phyloP scores from a whole-genome alignment of 1,140 invertebrate genomes.

The Panonychus citri region DNA sequence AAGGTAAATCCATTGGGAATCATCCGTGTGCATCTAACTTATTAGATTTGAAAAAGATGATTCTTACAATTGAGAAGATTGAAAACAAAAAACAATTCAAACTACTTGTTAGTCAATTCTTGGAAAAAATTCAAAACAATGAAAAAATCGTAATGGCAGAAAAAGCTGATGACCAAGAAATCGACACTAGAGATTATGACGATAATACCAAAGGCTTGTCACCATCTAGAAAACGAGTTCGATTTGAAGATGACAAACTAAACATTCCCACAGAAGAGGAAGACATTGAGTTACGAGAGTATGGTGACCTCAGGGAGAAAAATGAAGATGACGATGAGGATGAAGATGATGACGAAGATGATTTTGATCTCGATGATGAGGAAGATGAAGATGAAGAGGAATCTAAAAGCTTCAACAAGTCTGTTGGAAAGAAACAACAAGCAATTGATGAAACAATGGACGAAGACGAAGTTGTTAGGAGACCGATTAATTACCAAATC shows the following conservation, averaged over 20 bases:
- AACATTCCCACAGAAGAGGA: conserved; percentile 3
- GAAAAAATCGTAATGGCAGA: not conserved
- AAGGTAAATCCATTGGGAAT: conserved; percentile 37
- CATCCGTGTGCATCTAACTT: conserved; percentile 42
- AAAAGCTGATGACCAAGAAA: not conserved
- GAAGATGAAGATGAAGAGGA: conserved; percentile 16
- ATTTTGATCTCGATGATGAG: conserved; percentile 15
- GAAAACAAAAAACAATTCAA: not conserved
- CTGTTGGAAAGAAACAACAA: too few relatives aligned
- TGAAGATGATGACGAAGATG: conserved; percentile 17
- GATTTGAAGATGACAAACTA: not conserved
- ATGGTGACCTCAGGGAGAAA: conserved; percentile 7
- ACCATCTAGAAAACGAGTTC: not conserved
- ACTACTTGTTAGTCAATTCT: not conserved
- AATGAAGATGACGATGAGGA: conserved; percentile 18
- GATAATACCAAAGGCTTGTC: not conserved
- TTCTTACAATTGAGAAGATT: conserved; percentile 2
- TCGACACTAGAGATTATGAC: not conserved
- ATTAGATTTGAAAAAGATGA: not conserved
- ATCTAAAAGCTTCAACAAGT: conserved; percentile 15
- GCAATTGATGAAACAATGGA: conserved; percentile 12
- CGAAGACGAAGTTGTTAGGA: conserved; percentile 28
- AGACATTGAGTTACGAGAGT: conserved; percentile 3
- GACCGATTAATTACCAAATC: conserved; percentile 73
- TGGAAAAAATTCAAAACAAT: not conserved